Percentiles rank a stretch among this genome's conserved stretches.
Evolutionary conservation across 2,888 invertebrate genomes (phyloP).

Genomic region (Stenolophus ochropezus): DNA sequence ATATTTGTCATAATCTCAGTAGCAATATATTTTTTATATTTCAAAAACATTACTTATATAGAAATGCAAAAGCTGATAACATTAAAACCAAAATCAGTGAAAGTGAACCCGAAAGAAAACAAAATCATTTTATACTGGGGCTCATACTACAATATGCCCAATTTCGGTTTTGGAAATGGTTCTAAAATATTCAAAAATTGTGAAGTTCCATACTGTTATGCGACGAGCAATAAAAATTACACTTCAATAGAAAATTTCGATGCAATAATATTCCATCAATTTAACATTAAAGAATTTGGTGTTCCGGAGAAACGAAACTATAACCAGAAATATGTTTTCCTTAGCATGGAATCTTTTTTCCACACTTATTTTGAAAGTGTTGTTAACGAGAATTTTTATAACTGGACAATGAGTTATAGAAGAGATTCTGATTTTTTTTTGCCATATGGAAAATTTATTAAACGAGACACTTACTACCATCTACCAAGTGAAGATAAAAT

Average conservation of each 20-base stretch:
- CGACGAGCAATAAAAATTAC: conserved; percentile 70
- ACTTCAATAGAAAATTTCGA: conserved; percentile 72
- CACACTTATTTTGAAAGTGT: conserved; percentile 63
- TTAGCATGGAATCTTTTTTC: conserved; percentile 73
- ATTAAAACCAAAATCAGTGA: too few species aligned
- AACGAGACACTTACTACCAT: conserved; percentile 62
- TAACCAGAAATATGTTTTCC: conserved; percentile 75
- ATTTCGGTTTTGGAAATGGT: neutral
- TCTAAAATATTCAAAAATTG: conserved; percentile 66
- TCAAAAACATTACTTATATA: too few species aligned
- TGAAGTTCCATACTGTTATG: conserved; percentile 72
- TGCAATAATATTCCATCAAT: conserved; percentile 75
- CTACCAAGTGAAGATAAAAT: conserved; percentile 63
- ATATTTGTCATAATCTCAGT: too few species aligned
- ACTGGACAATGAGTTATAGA: conserved; percentile 77
- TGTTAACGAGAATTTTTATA: conserved; percentile 73
- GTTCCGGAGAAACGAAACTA: conserved; percentile 70
- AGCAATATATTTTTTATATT: too few species aligned
- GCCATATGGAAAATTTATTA: conserved; percentile 68
- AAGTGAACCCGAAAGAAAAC: neutral
- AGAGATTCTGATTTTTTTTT: conserved; percentile 71
- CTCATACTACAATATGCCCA: neutral
- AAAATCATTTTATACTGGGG: conserved; percentile 3
- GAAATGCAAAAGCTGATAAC: too few species aligned
- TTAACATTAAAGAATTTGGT: conserved; percentile 62